phyloP scores from a whole-genome alignment of 1,140 invertebrate species.

The Drosophila funebris region DNA sequence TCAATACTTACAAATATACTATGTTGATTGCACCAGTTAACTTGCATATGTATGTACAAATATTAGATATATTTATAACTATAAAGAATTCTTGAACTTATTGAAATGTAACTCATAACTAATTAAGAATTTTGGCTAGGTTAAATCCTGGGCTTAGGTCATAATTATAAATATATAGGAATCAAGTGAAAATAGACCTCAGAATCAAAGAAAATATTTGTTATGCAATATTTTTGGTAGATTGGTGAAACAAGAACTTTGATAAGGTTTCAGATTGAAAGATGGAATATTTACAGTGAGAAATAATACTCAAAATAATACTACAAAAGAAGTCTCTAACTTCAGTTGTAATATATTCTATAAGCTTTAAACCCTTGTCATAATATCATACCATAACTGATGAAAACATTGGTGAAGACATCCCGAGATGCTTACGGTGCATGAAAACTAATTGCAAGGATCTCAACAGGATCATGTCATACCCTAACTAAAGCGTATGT shows the following conservation, averaged over 20 bases:
- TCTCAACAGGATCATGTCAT: constrained; percentile 35
- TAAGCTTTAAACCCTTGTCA: background rate
- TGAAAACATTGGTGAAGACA: constrained; percentile 10
- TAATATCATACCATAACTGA: background rate
- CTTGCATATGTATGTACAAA: background rate
- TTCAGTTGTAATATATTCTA: background rate
- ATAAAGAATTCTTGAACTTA: background rate
- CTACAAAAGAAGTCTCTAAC: background rate
- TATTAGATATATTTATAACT: background rate
- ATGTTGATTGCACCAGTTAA: background rate
- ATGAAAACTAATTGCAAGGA: constrained; percentile 55
- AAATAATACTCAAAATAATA: constrained; percentile 12
- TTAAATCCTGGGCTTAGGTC: background rate
- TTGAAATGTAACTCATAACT: constrained; percentile 2
- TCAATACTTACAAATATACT: background rate
- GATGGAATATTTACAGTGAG: constrained; percentile 6
- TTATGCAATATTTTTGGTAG: constrained; percentile 4
- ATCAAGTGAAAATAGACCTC: constrained; percentile 10
- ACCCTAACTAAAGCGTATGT: constrained; percentile 9
- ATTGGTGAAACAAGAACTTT: background rate
- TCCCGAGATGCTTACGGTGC: constrained; percentile 27
- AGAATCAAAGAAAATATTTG: constrained; percentile 7
- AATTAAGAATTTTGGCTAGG: constrained; percentile 6
- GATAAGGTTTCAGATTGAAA: background rate
- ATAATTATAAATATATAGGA: constrained; percentile 4